phyloP scores from a whole-genome alignment of 2,113 vertebrate species.

The Tringa solitaria region DNA sequence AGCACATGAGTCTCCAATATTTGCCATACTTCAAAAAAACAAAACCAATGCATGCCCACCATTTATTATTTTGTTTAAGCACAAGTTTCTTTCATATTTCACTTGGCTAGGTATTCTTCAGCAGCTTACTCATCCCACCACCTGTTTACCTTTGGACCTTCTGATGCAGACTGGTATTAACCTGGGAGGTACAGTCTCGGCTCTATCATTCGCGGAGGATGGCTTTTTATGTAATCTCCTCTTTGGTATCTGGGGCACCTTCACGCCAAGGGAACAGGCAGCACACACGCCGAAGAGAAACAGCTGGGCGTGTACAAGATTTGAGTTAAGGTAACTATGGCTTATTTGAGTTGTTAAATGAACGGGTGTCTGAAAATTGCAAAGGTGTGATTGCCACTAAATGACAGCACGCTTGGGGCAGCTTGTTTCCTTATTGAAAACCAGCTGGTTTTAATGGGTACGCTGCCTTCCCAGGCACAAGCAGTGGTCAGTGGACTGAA shows the following conservation, averaged over 20 bases:
- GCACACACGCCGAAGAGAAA: background rate
- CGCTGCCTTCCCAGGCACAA: background rate
- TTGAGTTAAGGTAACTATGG: background rate
- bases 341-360: background rate
- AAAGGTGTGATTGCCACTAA: background rate
- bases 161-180: background rate
- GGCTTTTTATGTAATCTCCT: background rate
- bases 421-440: background rate
- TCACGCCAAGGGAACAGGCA: background rate
- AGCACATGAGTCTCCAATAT: background rate
- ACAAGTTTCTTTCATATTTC: background rate
- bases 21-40: background rate
- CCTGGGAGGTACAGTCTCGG: background rate
- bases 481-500: background rate
- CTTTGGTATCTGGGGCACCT: background rate
- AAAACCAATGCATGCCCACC: rapidly evolving
- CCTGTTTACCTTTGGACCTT: background rate
- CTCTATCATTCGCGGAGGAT: background rate
- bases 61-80: background rate
- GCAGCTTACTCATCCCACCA: rapidly evolving
- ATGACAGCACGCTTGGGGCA: background rate
- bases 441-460: background rate
- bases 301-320: background rate
- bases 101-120: background rate
- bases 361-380: background rate